Conservation (phyloP, 2,888 invertebrate genomes). For the Drosophila subquinaria region DNA sequence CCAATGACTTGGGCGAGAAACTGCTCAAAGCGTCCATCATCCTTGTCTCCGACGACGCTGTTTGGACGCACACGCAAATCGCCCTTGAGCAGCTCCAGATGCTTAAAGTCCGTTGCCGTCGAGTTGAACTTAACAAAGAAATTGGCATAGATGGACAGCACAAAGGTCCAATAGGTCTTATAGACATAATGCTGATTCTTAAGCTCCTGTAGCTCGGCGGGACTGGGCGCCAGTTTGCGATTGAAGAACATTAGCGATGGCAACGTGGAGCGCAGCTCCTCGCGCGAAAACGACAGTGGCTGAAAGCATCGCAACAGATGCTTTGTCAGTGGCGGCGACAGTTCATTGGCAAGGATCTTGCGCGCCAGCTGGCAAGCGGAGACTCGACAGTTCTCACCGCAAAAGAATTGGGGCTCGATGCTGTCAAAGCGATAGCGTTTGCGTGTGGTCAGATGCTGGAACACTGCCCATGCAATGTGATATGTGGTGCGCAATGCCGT, state of each 20-base stretch:
- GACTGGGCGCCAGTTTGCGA: conserved; percentile 82
- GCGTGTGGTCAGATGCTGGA: conserved; percentile 83
- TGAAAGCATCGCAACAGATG: conserved; percentile 84
- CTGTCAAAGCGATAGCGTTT: conserved; percentile 81
- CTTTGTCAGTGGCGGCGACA: conserved; percentile 83
- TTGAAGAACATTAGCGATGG: conserved; percentile 84
- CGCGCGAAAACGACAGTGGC: conserved; percentile 82
- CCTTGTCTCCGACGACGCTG: conserved; percentile 80
- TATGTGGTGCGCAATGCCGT: conserved; percentile 76
- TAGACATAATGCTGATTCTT: conserved; percentile 84
- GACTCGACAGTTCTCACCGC: conserved; percentile 80
- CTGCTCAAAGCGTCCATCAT: conserved; percentile 83
- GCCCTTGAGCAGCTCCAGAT: conserved; percentile 80
- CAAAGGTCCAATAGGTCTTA: conserved; percentile 85
- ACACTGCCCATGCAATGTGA: conserved; percentile 85
- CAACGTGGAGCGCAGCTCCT: conserved; percentile 83
- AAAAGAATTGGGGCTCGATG: conserved; percentile 83
- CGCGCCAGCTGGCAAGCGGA: conserved; percentile 84
- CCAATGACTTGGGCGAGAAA: conserved; percentile 82
- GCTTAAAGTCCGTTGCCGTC: conserved; percentile 72
- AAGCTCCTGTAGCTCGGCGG: conserved; percentile 79
- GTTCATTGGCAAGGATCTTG: conserved; percentile 84
- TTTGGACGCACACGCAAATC: conserved; percentile 82
- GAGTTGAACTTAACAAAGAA: conserved; percentile 83
- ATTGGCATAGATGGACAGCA: conserved; percentile 84